Evolutionary conservation across 2,888 invertebrate species (phyloP).

Genomic region (Strigamia transsilvanica): DNA sequence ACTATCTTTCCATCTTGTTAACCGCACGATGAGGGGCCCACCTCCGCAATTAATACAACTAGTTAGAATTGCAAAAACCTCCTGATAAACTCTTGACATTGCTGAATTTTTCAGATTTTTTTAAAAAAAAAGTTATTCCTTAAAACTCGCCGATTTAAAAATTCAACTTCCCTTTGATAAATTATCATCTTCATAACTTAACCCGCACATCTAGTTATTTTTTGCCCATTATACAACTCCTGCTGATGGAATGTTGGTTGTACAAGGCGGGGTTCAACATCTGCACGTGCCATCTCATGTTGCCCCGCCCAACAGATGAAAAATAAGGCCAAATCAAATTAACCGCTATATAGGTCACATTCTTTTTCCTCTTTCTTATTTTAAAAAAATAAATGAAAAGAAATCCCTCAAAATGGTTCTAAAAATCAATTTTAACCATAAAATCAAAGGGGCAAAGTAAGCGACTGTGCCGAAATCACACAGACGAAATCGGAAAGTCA

Average conservation of each 20-base stretch:
- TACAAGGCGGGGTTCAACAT: conserved; percentile 31
- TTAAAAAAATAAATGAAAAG: conserved; percentile 12
- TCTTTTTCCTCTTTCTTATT: conserved; percentile 52
- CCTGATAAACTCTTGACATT: no score
- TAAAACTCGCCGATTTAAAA: no score
- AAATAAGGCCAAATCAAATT: conserved; percentile 46
- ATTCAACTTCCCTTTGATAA: no score
- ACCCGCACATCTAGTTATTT: not conserved
- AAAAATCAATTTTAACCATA: no score
- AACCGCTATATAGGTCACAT: not conserved
- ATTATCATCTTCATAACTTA: no score
- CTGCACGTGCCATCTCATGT: conserved; percentile 45
- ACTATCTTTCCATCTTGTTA: conserved; percentile 33
- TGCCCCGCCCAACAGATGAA: conserved; percentile 37
- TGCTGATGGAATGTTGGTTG: conserved; percentile 7
- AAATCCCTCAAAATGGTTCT: not conserved
- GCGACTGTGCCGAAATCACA: no score
- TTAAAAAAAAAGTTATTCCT: no score
- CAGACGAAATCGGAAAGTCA: no score
- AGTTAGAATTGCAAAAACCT: no score
- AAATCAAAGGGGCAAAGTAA: no score
- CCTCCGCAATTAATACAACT: not conserved
- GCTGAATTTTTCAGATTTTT: no score
- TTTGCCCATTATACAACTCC: not conserved
- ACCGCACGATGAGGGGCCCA: not conserved